Conservation (phyloP, 2,797 vertebrate species). For the Denticeps clupeoides region DNA sequence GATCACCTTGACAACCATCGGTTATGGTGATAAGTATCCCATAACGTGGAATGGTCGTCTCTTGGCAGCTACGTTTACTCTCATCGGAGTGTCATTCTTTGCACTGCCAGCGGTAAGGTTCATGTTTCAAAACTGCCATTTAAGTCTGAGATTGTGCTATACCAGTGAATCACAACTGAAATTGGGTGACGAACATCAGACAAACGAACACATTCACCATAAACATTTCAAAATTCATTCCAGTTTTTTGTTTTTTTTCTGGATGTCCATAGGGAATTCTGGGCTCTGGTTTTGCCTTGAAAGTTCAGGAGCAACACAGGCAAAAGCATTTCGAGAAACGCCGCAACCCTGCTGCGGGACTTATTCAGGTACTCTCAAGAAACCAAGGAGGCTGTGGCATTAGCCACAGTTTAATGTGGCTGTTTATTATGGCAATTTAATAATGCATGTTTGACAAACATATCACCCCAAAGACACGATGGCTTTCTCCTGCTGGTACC, state of each 20-base stretch:
- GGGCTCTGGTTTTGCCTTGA: conserved; percentile 93
- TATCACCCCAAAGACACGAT: background rate
- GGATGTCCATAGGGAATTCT: conserved; percentile 82
- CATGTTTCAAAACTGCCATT: too few relatives aligned
- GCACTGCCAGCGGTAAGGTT: conserved; percentile 84
- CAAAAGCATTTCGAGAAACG: conserved; percentile 98
- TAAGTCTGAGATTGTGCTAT: too few relatives aligned
- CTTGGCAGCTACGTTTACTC: conserved; percentile 83
- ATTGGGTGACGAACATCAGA: too few relatives aligned
- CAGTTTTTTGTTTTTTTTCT: too few relatives aligned
- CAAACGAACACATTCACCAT: too few relatives aligned
- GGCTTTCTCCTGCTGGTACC: background rate
- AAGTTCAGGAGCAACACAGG: conserved; percentile 94
- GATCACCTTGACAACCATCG: conserved; percentile 96
- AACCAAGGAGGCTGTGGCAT: too few relatives aligned
- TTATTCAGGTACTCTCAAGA: conserved; percentile 98
- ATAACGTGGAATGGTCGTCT: conserved; percentile 93
- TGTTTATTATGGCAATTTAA: too few relatives aligned
- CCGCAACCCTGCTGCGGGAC: conserved; percentile 84
- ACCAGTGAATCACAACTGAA: background rate
- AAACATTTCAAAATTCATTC: background rate
- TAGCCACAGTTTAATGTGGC: too few relatives aligned
- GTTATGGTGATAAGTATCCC: conserved; percentile 92
- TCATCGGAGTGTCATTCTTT: conserved; percentile 94
- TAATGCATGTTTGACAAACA: too few relatives aligned